These are phyloP conservation scores for Smithornis capensis DNA, from an alignment of 2,113 vertebrate species.

Conservation along the genomic window DNA sequence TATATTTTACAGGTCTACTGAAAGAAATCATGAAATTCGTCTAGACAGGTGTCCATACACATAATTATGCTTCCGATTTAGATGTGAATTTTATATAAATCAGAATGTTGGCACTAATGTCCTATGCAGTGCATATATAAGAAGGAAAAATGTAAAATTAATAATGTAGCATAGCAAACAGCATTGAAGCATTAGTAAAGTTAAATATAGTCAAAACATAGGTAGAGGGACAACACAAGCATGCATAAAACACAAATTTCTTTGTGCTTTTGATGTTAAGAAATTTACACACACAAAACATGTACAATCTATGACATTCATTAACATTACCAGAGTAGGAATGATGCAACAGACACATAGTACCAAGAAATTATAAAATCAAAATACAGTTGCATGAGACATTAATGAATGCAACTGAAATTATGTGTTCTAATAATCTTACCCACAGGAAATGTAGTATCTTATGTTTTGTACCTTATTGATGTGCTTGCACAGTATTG, in stretches of 20 bases:
- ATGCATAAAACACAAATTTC: neutral
- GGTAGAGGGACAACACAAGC: rapidly evolving
- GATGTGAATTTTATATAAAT: neutral
- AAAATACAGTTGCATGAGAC: neutral
- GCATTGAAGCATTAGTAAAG: neutral
- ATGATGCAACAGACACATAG: neutral
- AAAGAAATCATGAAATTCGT: neutral
- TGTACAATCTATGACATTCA: neutral
- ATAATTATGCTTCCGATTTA: neutral
- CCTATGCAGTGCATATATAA: neutral
- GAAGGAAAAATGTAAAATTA: neutral
- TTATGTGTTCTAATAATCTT: neutral
- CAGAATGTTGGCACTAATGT: neutral
- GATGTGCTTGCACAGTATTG: neutral
- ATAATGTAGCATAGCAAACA: neutral
- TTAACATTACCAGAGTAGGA: neutral
- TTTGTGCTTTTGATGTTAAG: neutral
- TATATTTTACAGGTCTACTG: neutral
- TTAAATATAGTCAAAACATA: neutral
- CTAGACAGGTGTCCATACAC: neutral
- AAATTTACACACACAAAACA: neutral
- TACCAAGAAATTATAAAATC: neutral
- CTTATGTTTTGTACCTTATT: neutral
- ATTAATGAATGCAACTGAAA: neutral
- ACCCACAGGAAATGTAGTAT: neutral